phyloP scores from a whole-genome alignment of 2,113 vertebrate species.

The Ornithorhynchus anatinus region DNA sequence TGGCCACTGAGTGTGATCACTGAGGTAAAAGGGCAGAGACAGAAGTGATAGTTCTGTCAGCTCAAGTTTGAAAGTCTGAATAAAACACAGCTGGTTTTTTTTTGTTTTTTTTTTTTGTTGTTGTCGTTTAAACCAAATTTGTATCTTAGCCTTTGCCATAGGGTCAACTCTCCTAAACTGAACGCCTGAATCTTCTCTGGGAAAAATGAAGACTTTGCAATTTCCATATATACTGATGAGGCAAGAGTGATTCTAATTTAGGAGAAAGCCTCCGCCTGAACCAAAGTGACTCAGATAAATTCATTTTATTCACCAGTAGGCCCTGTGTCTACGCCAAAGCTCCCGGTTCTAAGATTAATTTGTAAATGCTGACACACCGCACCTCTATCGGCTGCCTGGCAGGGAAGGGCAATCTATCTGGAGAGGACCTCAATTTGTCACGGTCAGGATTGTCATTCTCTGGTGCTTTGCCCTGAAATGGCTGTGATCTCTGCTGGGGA shows the following conservation, averaged over 20 bases:
- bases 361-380: slow-evolving; percentile 55
- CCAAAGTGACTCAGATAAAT: slow-evolving; percentile 48
- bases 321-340: slow-evolving; percentile 21
- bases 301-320: not conserved
- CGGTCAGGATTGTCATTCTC: slow-evolving; percentile 31
- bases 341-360: slow-evolving; percentile 26
- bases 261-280: slow-evolving; percentile 33
- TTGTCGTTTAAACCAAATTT: no score
- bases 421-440: slow-evolving; percentile 45
- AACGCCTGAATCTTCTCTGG: no score
- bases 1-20: no score
- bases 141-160: no score
- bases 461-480: slow-evolving; percentile 46
- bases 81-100: no score
- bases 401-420: slow-evolving; percentile 47
- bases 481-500: slow-evolving; percentile 24
- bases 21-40: no score
- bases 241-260: not conserved
- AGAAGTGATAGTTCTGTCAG: no score
- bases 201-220: not conserved
- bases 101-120: no score
- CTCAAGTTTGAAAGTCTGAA: no score
- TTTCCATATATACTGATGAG: not conserved
- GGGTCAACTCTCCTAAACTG: no score
- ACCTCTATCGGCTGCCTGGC: slow-evolving; percentile 19